A percentile compares a stretch with the other conserved stretches of the same genome.
phyloP scores from a whole-genome alignment of 64 coral and sea anemone genomes.

The Actinia equina region DNA sequence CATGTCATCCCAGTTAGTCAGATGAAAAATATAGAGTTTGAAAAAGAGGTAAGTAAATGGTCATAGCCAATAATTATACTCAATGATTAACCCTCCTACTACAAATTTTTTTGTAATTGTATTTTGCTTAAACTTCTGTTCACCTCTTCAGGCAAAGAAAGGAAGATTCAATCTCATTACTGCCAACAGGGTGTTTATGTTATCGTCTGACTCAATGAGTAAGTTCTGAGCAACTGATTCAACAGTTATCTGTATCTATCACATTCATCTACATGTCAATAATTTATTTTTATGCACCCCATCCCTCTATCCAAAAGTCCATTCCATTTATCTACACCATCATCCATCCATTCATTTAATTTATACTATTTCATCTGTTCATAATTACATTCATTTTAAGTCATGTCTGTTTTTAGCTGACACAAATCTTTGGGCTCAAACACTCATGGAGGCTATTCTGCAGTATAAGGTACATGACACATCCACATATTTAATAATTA shows the following conservation, averaged over 20 bases:
- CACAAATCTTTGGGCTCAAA: conserved; percentile 93
- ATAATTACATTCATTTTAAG: background rate
- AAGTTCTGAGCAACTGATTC: conserved; percentile 5
- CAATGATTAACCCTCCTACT: background rate
- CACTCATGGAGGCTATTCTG: conserved; percentile 89
- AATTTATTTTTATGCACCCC: no score
- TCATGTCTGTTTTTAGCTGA: conserved; percentile 47
- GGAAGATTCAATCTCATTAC: conserved; percentile 78
- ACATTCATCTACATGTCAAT: no score
- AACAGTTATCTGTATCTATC: no score
- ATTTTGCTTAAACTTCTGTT: background rate
- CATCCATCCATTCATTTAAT: background rate
- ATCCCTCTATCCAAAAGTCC: background rate
- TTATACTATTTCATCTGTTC: background rate
- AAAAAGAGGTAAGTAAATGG: conserved; percentile 64
- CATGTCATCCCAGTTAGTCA: conserved; percentile 81
- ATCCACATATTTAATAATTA: background rate
- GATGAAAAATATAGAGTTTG: conserved; percentile 66
- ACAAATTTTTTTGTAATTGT: background rate
- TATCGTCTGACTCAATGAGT: conserved; percentile 87
- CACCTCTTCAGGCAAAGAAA: conserved; percentile 19
- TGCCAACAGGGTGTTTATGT: conserved; percentile 69
- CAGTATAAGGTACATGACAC: conserved; percentile 55
- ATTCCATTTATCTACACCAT: background rate
- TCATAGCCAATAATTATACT: background rate